phyloP scores from a whole-genome alignment of 1,140 invertebrate species.

The Phymastichus coffea region DNA sequence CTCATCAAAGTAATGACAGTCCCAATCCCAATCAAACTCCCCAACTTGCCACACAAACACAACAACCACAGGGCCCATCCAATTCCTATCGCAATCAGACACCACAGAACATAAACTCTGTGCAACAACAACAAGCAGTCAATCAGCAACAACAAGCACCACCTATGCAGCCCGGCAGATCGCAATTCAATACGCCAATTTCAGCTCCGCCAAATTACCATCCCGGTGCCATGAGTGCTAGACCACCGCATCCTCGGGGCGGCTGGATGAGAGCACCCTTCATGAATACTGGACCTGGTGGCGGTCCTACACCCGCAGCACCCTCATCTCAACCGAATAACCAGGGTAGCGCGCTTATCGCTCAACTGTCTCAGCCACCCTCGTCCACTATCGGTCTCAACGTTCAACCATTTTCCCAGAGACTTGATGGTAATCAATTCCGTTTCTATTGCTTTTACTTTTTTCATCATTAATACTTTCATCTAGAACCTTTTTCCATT shows the following conservation, averaged over 20 bases:
- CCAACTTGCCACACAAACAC: slow-evolving; percentile 40
- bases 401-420: slow-evolving; percentile 56
- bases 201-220: slow-evolving; percentile 60
- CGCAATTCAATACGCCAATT: slow-evolving; percentile 54
- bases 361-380: slow-evolving; percentile 69
- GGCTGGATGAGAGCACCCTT: slow-evolving; percentile 48
- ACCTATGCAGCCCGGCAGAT: slow-evolving; percentile 42
- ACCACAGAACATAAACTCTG: slow-evolving; percentile 49
- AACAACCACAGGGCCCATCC: slow-evolving; percentile 38
- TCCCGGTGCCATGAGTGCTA: slow-evolving; percentile 40
- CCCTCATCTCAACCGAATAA: slow-evolving; percentile 28
- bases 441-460: not conserved
- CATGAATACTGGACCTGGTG: slow-evolving; percentile 45
- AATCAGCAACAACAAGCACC: slow-evolving; percentile 34
- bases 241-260: slow-evolving; percentile 40
- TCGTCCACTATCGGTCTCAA: slow-evolving; percentile 56
- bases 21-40: slow-evolving; percentile 54
- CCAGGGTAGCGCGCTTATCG: slow-evolving; percentile 63
- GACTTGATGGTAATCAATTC: slow-evolving; percentile 53
- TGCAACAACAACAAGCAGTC: slow-evolving; percentile 44
- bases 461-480: not conserved
- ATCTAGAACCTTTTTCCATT: not conserved
- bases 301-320: slow-evolving; percentile 17
- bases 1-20: slow-evolving; percentile 62
- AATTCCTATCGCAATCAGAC: slow-evolving; percentile 44